Percentiles rank a stretch among this genome's conserved stretches.
phyloP scores from a whole-genome alignment of 2,113 vertebrate genomes.

The Fulmarus glacialis region DNA sequence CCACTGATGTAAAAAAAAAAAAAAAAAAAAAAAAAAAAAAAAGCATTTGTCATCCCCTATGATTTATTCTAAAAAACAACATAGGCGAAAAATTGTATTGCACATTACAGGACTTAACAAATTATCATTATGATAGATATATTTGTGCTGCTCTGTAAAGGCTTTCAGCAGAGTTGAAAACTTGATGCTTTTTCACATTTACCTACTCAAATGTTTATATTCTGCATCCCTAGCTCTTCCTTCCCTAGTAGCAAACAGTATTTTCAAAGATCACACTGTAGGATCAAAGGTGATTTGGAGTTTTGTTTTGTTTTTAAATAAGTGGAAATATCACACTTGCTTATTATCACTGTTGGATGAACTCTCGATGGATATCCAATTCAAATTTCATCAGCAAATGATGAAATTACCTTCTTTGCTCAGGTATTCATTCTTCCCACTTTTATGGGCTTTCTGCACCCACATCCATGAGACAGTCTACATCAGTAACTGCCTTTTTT shows the following conservation, averaged over 20 bases:
- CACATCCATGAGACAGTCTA: background rate
- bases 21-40: rapidly evolving
- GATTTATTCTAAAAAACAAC: background rate
- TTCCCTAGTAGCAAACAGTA: background rate
- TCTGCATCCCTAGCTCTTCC: background rate
- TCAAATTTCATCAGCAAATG: background rate
- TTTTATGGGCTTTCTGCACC: background rate
- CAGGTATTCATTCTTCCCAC: background rate
- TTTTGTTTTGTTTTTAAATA: background rate
- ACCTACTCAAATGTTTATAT: background rate
- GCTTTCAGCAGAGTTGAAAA: background rate
- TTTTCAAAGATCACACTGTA: background rate
- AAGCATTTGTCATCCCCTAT: rapidly evolving
- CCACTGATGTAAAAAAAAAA: background rate
- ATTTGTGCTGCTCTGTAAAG: background rate
- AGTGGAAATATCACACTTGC: background rate
- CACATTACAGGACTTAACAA: background rate
- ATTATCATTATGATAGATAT: background rate
- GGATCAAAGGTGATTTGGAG: background rate
- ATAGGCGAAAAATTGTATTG: rapidly evolving
- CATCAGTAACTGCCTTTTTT: background rate
- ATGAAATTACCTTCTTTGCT: background rate
- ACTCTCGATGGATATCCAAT: background rate
- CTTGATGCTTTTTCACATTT: background rate
- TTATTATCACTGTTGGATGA: background rate